These are phyloP conservation scores for Drosophila bifasciata DNA, from an alignment of 1,140 invertebrate species.

Conservation along the genomic window DNA sequence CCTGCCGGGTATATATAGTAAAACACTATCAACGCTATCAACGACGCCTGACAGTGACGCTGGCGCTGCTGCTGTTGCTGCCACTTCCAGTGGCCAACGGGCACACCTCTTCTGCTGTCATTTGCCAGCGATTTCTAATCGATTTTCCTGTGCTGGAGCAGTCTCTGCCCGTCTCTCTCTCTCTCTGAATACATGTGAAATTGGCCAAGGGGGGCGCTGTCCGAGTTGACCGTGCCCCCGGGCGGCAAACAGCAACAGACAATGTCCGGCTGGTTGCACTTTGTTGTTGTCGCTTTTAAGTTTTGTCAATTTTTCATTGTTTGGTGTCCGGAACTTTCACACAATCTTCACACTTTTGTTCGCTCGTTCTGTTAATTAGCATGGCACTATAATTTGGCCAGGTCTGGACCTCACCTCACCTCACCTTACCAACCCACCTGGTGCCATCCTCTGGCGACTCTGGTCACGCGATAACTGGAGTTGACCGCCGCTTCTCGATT, in stretches of 20 bases:
- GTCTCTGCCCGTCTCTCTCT: slow-evolving; percentile 9
- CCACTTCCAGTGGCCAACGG: slow-evolving; percentile 58
- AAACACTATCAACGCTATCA: slow-evolving; percentile 18
- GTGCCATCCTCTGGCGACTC: not conserved
- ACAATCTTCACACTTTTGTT: slow-evolving; percentile 68
- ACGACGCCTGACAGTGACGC: slow-evolving; percentile 21
- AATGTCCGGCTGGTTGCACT: slow-evolving; percentile 48
- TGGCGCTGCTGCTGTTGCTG: not conserved
- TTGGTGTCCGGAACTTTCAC: slow-evolving; percentile 63
- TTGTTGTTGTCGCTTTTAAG: slow-evolving; percentile 24
- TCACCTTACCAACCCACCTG: no score
- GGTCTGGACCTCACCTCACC: slow-evolving; percentile 20
- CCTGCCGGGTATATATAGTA: slow-evolving; percentile 25
- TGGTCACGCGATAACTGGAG: slow-evolving; percentile 56
- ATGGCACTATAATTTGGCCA: slow-evolving; percentile 57
- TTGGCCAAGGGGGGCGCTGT: slow-evolving; percentile 26
- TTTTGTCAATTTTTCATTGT: slow-evolving; percentile 70
- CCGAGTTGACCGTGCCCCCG: not conserved
- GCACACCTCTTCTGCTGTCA: slow-evolving; percentile 77
- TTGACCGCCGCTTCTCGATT: slow-evolving; percentile 33
- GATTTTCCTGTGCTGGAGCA: slow-evolving; percentile 66
- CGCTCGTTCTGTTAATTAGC: slow-evolving; percentile 73
- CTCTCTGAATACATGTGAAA: slow-evolving; percentile 48
- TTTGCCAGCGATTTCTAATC: slow-evolving; percentile 80
- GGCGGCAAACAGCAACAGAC: slow-evolving; percentile 20